Base-by-base conservation (phyloP, 1,140 invertebrate species). In the Achatina immaculata region DNA sequence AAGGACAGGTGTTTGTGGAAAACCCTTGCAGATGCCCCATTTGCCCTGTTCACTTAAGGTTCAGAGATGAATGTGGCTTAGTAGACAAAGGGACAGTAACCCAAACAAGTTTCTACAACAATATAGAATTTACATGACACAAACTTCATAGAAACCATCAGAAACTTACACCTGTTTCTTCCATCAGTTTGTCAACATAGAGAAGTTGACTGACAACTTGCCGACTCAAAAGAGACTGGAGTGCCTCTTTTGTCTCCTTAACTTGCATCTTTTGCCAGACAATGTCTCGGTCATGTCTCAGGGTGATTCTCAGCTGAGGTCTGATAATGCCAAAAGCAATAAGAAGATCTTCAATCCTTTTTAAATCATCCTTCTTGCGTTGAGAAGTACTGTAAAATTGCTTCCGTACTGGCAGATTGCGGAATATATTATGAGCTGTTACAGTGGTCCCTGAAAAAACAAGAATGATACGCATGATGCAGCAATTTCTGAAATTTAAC, bases 401-500 rank as follows among this genome's bases (percentile, higher is more conserved):
- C 85, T 88, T 86, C 34, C 94, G 89, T 0, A 95, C 94, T 72
- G 94, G 94, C 28, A 94, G 81, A 69, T 93, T 92, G 85, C 92
- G 93, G 86, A 95, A 95, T 48, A 95, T 85, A 80, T 93, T 90
- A 58, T 80, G 89, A 6, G 93, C 92, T 83, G 89, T 88, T 2
- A 95, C 88, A 28, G 91, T 92, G 31, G 94, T 95, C 40, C 94
- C 94, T 94, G 83, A 48, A 89, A 88, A 71, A 82, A 81, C n/a
- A n/a, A n/a, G n/a, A n/a, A n/a, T n/a, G n/a, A n/a, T n/a, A n/a
- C n/a, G n/a, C n/a, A n/a, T n/a, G n/a, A n/a, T 24, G 45, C 14
- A 69, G 34, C 24, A 51, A n/a, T 78, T n/a, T 16, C 11, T n/a
- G 11, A 14, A 40, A 21, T 73, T 45, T 0, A 45, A 16, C 31